Base-by-base conservation (phyloP, 2,113 vertebrate species). In the Atlantisia rogersi region DNA sequence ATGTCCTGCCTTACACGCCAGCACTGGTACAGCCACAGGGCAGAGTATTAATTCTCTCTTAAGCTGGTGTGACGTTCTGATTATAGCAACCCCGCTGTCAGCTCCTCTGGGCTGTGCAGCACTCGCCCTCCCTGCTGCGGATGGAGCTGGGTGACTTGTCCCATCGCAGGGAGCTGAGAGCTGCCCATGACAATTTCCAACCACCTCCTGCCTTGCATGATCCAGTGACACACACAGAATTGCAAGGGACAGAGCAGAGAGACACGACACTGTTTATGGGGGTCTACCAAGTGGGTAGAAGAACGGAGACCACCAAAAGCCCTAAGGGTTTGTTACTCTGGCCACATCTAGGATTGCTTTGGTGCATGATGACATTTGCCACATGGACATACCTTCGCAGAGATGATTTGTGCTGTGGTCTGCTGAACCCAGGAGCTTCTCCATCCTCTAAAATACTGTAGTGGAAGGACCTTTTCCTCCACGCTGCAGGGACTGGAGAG, bases 401-500 rank as follows among this genome's bases (percentile, higher is more conserved):
- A 2, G 1, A 4, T 0, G 24, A 40, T 9, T 11, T 0, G 4
- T 62, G 14, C 44, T 10, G 28, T 4, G 76, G 12, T 15, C 81
- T 59, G 69, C 46, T 12, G 71, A 48, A 50, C 11, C 55, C 55
- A 26, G 91, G 53, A 82, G 42, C 48, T 59, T 3, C 75, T 65
- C 48, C 13, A 24, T 0, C 0, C 32, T 18, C 82, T 22, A 24
- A 32, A 63, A 40, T 2, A 10, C 13, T 74, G 11, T 28, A 4
- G 35, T 1, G 11, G 9, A 7, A 50, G 40, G 75, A 50, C 6
- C 37, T 76, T 7, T 68, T 29, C 65, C 46, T 56, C 13, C 55
- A 5, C 0, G 0, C 22, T 16, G 44, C 0, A 3, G 6, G 70
- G 3, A 1, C 26, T 0, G 5, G 17, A 6, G 76, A 16, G 56